phyloP scores from a whole-genome alignment of 2,797 vertebrate genomes.

The Eulemur albifrons region DNA sequence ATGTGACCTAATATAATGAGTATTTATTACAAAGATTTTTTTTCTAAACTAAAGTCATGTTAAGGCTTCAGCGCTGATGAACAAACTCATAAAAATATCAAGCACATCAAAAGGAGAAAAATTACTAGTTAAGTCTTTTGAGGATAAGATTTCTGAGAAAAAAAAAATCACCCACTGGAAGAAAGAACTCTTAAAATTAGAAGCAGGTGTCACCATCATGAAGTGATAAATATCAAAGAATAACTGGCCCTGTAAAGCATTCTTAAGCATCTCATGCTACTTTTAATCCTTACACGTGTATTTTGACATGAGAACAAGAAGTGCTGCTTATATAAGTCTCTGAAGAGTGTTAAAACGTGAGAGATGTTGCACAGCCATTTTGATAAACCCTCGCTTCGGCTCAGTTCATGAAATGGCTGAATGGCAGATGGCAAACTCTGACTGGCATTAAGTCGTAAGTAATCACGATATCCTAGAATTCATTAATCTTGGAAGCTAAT shows the following conservation, averaged over 20 bases:
- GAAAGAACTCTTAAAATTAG: constrained; percentile 54
- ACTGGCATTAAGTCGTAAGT: background rate
- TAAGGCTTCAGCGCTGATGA: constrained; percentile 36
- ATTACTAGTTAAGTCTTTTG: constrained; percentile 59
- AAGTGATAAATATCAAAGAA: constrained; percentile 65
- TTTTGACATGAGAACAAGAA: background rate
- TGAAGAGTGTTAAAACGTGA: background rate
- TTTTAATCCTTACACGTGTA: background rate
- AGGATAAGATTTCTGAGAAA: constrained; percentile 60
- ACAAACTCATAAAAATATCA: constrained; percentile 62
- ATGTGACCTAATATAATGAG: constrained; percentile 22
- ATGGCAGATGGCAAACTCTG: background rate
- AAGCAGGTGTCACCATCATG: constrained; percentile 55
- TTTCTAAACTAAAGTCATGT: constrained; percentile 49
- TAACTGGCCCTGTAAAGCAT: background rate
- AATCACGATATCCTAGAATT: background rate
- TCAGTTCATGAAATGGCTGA: constrained; percentile 38
- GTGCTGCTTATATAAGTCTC: background rate
- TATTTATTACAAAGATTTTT: constrained; percentile 38
- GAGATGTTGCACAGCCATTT: constrained; percentile 51
- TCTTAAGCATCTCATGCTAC: background rate
- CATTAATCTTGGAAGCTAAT: constrained; percentile 37
- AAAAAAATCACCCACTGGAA: constrained; percentile 17
- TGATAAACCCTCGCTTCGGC: constrained; percentile 18
- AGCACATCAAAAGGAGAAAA: constrained; percentile 69